Percentiles rank a stretch among this genome's conserved stretches.
phyloP scores from a whole-genome alignment of 1,140 invertebrate genomes.

The Nymphalis io region DNA sequence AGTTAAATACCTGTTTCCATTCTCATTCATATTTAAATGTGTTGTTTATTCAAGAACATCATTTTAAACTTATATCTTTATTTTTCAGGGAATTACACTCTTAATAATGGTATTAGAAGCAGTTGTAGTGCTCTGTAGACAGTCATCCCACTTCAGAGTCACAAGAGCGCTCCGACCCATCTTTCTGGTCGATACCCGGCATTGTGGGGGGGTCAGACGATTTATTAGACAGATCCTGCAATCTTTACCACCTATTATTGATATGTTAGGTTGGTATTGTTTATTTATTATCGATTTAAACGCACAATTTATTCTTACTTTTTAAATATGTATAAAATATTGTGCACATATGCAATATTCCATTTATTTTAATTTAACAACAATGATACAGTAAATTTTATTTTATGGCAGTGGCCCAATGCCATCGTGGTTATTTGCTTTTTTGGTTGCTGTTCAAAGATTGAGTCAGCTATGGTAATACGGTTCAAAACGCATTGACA shows the following conservation, averaged over 20 bases:
- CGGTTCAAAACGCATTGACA: too few relatives aligned
- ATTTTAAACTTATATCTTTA: neutral
- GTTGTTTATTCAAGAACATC: too few relatives aligned
- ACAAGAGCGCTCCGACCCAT: constrained; percentile 93
- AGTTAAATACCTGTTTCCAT: too few relatives aligned
- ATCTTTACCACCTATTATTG: constrained; percentile 92
- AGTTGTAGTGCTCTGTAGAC: constrained; percentile 89
- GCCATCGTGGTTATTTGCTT: too few relatives aligned
- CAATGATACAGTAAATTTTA: too few relatives aligned
- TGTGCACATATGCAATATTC: too few relatives aligned
- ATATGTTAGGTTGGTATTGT: constrained; percentile 85
- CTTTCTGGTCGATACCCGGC: constrained; percentile 93
- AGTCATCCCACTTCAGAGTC: constrained; percentile 92
- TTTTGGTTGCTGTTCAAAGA: too few relatives aligned
- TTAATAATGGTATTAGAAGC: constrained; percentile 93
- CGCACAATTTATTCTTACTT: neutral
- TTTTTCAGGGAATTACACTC: constrained; percentile 86
- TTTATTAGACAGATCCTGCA: constrained; percentile 90
- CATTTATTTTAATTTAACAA: too few relatives aligned
- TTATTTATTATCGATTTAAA: too few relatives aligned
- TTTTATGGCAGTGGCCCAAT: too few relatives aligned
- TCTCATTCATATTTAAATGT: too few relatives aligned
- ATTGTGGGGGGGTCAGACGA: constrained; percentile 87
- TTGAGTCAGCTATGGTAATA: too few relatives aligned
- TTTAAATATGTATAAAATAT: neutral